These are phyloP conservation scores for Tiaroga cobitis DNA, from an alignment of 2,797 vertebrate genomes.

Conservation along the genomic window DNA sequence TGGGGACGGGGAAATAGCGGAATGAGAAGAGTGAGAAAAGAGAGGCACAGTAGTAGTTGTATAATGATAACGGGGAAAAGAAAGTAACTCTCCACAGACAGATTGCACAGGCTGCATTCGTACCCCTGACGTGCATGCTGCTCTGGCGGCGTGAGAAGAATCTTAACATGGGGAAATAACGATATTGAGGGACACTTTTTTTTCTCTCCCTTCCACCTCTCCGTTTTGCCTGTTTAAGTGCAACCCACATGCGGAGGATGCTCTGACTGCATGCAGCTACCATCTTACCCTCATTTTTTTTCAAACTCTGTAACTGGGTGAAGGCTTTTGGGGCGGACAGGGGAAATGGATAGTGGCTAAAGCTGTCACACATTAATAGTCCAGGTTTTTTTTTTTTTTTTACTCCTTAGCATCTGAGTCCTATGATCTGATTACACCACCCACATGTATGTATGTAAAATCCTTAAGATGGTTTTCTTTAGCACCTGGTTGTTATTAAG, in stretches of 20 bases:
- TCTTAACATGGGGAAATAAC: slow-evolving; percentile 74
- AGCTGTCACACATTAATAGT: slow-evolving; percentile 37
- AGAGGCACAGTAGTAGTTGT: slow-evolving; percentile 53
- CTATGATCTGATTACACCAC: slow-evolving; percentile 28
- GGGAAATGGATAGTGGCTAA: slow-evolving; percentile 33
- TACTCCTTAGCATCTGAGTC: slow-evolving; percentile 35
- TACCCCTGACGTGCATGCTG: slow-evolving; percentile 43
- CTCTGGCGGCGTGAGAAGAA: slow-evolving; percentile 68
- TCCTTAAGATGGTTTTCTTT: slow-evolving; percentile 2
- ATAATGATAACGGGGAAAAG: slow-evolving; percentile 46
- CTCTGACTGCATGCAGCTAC: slow-evolving; percentile 18
- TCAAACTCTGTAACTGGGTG: slow-evolving; percentile 31
- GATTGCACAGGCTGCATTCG: slow-evolving; percentile 50
- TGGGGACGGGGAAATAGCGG: slow-evolving; percentile 38
- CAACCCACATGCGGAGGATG: slow-evolving; percentile 6
- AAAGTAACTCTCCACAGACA: slow-evolving; percentile 47
- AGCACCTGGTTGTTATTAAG: slow-evolving; percentile 17
- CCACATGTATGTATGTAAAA: not conserved
- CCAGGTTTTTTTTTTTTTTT: not conserved
- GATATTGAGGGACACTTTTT: slow-evolving; percentile 61
- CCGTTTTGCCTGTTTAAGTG: slow-evolving; percentile 47
- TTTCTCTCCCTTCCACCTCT: not conserved
- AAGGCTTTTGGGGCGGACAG: slow-evolving; percentile 39
- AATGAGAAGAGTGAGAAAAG: slow-evolving; percentile 51
- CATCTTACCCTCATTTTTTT: not conserved